Percentiles rank a stretch among this genome's conserved stretches.
Evolutionary conservation across 30 jellyfish, hydroid and myxozoan genomes (phyloP).

Genomic region (Aurelia sp.): DNA sequence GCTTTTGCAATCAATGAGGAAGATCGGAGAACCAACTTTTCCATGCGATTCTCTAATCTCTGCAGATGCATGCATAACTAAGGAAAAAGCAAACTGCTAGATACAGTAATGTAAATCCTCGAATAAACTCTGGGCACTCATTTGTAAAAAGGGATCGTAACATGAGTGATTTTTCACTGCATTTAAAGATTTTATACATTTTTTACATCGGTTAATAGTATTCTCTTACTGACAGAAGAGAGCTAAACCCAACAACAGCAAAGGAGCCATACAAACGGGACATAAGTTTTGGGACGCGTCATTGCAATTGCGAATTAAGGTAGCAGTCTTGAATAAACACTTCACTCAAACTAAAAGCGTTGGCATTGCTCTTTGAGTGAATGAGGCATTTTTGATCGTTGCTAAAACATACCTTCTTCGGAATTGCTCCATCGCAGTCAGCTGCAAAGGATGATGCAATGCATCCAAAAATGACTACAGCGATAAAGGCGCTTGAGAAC

Average conservation of each 20-base stretch:
- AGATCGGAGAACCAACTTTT: slow-evolving; percentile 19
- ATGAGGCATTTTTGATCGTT: not conserved
- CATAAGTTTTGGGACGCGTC: too few species aligned
- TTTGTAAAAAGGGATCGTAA: too few species aligned
- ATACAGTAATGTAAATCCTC: too few species aligned
- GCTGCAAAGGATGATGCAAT: not conserved
- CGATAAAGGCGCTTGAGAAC: too few species aligned
- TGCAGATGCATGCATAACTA: slow-evolving; percentile 23
- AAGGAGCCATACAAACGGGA: too few species aligned
- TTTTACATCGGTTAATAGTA: too few species aligned
- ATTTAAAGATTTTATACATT: too few species aligned
- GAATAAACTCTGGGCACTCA: too few species aligned
- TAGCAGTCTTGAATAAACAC: not conserved
- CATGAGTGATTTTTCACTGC: too few species aligned
- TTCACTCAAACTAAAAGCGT: not conserved
- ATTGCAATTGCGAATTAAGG: too few species aligned
- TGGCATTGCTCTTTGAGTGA: not conserved
- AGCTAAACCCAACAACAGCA: too few species aligned
- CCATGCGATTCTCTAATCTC: slow-evolving; percentile 12
- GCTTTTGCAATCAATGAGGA: slow-evolving; percentile 25
- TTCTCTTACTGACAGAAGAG: too few species aligned
- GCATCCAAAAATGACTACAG: not conserved
- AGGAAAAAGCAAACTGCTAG: not conserved
- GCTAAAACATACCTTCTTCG: not conserved
- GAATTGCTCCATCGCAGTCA: slow-evolving; percentile 1